These are phyloP conservation scores for Amyelois transitella DNA, from an alignment of 1,140 invertebrate genomes.

Conservation along the genomic window DNA sequence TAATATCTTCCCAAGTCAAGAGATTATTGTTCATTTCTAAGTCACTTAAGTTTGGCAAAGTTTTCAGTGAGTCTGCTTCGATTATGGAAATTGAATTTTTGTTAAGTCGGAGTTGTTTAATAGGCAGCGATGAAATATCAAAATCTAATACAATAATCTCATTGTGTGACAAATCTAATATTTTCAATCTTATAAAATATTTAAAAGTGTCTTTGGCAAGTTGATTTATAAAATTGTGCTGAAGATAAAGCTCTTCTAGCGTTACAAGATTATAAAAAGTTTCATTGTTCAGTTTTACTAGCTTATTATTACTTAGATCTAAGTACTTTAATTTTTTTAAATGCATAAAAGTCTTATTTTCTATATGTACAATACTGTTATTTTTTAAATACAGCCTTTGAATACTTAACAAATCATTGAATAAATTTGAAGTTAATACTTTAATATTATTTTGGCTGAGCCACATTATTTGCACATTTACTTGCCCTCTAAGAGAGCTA, in stretches of 20 bases:
- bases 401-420: slow-evolving; percentile 83
- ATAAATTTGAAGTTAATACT: slow-evolving; percentile 82
- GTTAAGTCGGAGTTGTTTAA: slow-evolving; percentile 76
- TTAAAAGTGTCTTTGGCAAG: slow-evolving; percentile 79
- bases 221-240: slow-evolving; percentile 77
- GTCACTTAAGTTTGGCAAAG: slow-evolving; percentile 76
- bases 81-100: slow-evolving; percentile 76
- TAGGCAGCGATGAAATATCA: slow-evolving; percentile 77
- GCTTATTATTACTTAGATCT: slow-evolving; percentile 84
- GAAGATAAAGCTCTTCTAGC: slow-evolving; percentile 80
- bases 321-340: slow-evolving; percentile 85
- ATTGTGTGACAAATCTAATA: slow-evolving; percentile 81
- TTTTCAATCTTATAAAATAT: slow-evolving; percentile 76
- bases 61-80: slow-evolving; percentile 75
- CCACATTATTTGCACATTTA: slow-evolving; percentile 90
- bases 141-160: slow-evolving; percentile 76
- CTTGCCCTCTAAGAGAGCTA: slow-evolving; percentile 85
- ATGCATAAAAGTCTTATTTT: slow-evolving; percentile 84
- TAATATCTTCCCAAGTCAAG: slow-evolving; percentile 67
- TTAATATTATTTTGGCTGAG: slow-evolving; percentile 87
- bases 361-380: slow-evolving; percentile 86
- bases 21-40: slow-evolving; percentile 78
- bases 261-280: slow-evolving; percentile 79
- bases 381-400: slow-evolving; percentile 88
- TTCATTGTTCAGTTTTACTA: slow-evolving; percentile 78